phyloP scores from a whole-genome alignment of 2,888 invertebrate species.

The Sycophila texana region DNA sequence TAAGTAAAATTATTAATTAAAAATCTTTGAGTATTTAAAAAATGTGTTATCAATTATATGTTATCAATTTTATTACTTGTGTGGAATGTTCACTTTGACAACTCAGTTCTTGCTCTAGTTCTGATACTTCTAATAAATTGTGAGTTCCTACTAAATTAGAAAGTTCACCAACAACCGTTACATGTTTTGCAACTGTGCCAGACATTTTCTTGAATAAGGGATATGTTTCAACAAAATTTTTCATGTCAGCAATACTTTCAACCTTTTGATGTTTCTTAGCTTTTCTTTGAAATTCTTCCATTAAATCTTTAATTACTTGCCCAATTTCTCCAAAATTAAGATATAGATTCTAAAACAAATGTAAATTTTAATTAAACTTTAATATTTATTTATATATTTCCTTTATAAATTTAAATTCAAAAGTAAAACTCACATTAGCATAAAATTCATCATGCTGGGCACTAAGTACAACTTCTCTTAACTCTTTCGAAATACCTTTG shows the following conservation, averaged over 20 bases:
- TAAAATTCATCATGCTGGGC: constrained; percentile 99
- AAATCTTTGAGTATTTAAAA: constrained; percentile 1
- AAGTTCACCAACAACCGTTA: constrained; percentile 96
- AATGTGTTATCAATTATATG: constrained; percentile 8
- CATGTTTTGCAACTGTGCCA: constrained; percentile 97
- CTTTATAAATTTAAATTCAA: constrained; percentile 26
- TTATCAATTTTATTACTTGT: constrained; percentile 79
- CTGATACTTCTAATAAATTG: constrained; percentile 92
- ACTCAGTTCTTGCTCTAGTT: constrained; percentile 94
- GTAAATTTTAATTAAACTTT: constrained; percentile 21
- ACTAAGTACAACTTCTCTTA: constrained; percentile 94
- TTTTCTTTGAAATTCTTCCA: constrained; percentile 98
- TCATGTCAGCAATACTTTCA: constrained; percentile 99
- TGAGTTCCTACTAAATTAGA: constrained; percentile 88
- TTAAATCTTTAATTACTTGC: constrained; percentile 94
- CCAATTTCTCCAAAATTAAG: constrained; percentile 99
- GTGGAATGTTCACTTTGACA: constrained; percentile 90
- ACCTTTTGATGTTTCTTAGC: constrained; percentile 97
- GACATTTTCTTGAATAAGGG: constrained; percentile 98
- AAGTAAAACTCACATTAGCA: constrained; percentile 81
- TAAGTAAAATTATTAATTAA: background rate
- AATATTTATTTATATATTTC: constrained; percentile 24
- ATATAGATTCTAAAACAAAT: constrained; percentile 86
- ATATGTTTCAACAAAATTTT: constrained; percentile 97
- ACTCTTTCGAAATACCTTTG: constrained; percentile 90